Evolutionary conservation across 2,888 invertebrate genomes (phyloP), one percentile per base, ranked within the genome.

Genomic region (Oscheius onirici): DNA sequence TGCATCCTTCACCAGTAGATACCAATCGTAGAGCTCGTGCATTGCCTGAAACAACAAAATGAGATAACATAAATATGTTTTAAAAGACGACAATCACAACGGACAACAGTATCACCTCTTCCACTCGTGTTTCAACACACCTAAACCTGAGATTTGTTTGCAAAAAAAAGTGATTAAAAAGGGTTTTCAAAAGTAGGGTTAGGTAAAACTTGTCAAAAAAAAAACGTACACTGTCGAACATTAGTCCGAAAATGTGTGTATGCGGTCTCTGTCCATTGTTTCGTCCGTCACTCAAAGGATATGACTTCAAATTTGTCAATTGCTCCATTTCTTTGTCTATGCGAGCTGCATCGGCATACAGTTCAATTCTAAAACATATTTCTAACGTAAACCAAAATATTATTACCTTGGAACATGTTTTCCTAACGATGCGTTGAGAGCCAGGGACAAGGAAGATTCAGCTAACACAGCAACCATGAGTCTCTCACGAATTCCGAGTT

Each of bases 401-500:
- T 17, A n/a, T 52, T 20, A 58, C 61, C 43, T 66, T 10, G 69
- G 68, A 11, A 65, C 93, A 83, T 94, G 90, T 84, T 93, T 93
- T 1, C 92, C 92, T n/a, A 93, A 90, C 0, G 96, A 95, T 84
- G 92, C 92, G 89, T 97, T 97, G n/a, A 95, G 90, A 15, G 95
- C 94, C 43, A 92, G 90, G 0, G 93, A 93, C 78, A 93, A 91
- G 44, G 91, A 91, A 72, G 92, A 91, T 93, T 93, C 85, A 1
- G 83, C 84, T 72, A 96, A 90, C 44, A 95, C 92, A 20, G 93
- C 95, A 41, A 95, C 92, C 86, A 96, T 93, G 15, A 96, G 88
- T 86, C 94, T 94, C 79, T 94, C 94, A 74, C 93, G 91, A 82
- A 97, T 95, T 20, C 95, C 96, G 69, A 97, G 91, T 88, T 97